Conservation (phyloP, 2,113 vertebrate species). For the Hippopotamus amphibius region DNA sequence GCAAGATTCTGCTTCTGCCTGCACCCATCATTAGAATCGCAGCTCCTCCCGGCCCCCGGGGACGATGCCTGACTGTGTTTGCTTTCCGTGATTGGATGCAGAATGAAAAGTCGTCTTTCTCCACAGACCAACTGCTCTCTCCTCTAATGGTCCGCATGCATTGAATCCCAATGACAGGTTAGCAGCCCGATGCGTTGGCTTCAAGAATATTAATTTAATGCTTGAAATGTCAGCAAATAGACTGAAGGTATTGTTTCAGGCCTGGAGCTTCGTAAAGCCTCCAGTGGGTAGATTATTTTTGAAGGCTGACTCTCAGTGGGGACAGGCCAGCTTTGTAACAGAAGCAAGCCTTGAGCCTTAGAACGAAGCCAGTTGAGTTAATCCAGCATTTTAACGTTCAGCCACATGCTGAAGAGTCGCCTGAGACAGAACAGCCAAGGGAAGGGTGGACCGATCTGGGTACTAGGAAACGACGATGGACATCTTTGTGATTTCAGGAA, state of each 20-base stretch:
- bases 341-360: background rate
- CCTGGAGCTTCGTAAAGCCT: background rate
- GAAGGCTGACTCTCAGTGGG: constrained; percentile 49
- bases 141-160: constrained; percentile 58
- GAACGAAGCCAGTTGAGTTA: background rate
- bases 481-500: rapidly evolving
- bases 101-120: constrained; percentile 76
- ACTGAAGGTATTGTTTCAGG: constrained; percentile 50
- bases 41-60: constrained; percentile 56
- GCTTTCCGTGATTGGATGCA: constrained; percentile 72
- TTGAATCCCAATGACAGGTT: constrained; percentile 80
- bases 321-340: background rate
- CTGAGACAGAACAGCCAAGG: rapidly evolving
- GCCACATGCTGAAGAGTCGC: rapidly evolving
- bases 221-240: constrained; percentile 77
- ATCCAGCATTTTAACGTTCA: background rate
- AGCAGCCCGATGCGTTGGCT: constrained; percentile 78
- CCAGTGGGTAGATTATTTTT: background rate
- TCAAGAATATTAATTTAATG: constrained; percentile 83
- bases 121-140: constrained; percentile 58
- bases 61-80: constrained; percentile 61
- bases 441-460: rapidly evolving
- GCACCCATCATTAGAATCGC: constrained; percentile 48
- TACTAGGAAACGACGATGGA: rapidly evolving
- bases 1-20: constrained; percentile 40